A percentile compares a stretch with the other conserved stretches of the same genome.
These are phyloP conservation scores for Nipponia nippon DNA, from an alignment of 2,113 vertebrate species.

Conservation along the genomic window DNA sequence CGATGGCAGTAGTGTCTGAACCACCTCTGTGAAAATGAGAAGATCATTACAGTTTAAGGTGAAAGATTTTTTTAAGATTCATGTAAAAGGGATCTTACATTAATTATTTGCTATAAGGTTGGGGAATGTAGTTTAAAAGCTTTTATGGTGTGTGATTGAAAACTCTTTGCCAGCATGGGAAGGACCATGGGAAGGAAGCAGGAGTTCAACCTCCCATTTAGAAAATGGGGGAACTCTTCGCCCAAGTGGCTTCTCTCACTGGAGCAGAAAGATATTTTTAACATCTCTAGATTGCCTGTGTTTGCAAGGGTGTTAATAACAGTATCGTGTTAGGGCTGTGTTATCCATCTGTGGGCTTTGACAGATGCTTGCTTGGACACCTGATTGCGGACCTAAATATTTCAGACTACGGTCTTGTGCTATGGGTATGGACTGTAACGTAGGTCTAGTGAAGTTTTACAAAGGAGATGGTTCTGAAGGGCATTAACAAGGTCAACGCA, in stretches of 20 bases:
- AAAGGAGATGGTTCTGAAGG: neutral
- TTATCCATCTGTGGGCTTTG: neutral
- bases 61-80: neutral
- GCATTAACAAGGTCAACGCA: neutral
- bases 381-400: neutral
- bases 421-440: neutral
- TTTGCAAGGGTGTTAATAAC: neutral
- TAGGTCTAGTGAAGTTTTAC: neutral
- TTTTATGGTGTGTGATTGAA: neutral
- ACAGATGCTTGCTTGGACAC: neutral
- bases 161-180: neutral
- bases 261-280: neutral
- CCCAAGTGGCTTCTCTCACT: neutral
- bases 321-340: neutral
- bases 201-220: neutral
- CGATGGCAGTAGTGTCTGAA: neutral
- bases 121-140: neutral
- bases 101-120: neutral
- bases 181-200: neutral
- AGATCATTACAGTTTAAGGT: neutral
- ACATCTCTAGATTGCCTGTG: neutral
- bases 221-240: neutral
- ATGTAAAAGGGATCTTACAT: neutral
- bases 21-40: neutral
- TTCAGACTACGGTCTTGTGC: neutral